Evolutionary conservation across 2,113 vertebrate species (phyloP).

Genomic region (Actenoides lindsayi): DNA sequence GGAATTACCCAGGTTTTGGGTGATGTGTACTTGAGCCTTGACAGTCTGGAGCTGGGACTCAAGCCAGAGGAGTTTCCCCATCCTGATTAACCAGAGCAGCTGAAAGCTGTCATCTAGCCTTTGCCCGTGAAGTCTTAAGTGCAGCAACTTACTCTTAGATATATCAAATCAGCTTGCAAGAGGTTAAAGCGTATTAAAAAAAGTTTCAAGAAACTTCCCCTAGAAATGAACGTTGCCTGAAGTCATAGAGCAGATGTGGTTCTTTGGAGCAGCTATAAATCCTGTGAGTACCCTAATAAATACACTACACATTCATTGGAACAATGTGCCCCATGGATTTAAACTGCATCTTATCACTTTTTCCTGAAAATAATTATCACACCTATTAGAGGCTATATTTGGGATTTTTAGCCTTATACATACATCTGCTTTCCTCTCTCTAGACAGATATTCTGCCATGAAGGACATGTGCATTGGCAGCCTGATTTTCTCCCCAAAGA

Average conservation of each 20-base stretch:
- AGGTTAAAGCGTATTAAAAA: conserved; percentile 37
- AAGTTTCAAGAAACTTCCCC: conserved; percentile 26
- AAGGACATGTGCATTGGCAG: conserved; percentile 45
- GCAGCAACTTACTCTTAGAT: background rate
- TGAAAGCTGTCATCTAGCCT: background rate
- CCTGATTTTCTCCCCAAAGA: conserved; percentile 57
- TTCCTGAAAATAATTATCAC: conserved; percentile 68
- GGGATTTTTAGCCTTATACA: conserved; percentile 37
- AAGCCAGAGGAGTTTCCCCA: background rate
- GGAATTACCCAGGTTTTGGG: background rate
- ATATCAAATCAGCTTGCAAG: background rate
- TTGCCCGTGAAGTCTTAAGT: background rate
- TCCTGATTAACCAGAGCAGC: background rate
- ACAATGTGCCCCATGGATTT: conserved; percentile 55
- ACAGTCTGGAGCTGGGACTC: background rate
- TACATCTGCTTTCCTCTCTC: conserved; percentile 53
- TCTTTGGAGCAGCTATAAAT: conserved; percentile 55
- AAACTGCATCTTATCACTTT: conserved; percentile 49
- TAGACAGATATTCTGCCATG: conserved; percentile 51
- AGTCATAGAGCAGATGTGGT: conserved; percentile 55
- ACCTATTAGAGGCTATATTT: conserved; percentile 63
- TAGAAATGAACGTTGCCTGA: conserved; percentile 48
- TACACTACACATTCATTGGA: conserved; percentile 52
- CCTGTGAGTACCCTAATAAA: conserved; percentile 62
- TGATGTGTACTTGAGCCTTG: background rate